Conservation (phyloP, 1,140 invertebrate species). For the Thaumatotibia leucotreta region DNA sequence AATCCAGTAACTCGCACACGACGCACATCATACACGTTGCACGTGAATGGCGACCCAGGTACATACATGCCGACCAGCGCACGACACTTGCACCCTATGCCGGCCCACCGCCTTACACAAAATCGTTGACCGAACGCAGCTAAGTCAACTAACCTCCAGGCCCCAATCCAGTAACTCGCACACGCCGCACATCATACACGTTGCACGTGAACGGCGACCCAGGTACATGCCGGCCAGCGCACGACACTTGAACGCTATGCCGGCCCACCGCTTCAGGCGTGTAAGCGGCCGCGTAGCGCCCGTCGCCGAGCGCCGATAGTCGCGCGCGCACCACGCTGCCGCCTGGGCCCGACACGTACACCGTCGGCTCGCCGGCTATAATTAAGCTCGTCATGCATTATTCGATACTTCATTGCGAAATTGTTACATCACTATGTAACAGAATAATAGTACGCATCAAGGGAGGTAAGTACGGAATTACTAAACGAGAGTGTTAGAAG, state of each 20-base stretch:
- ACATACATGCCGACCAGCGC: slow-evolving; percentile 80
- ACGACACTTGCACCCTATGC: slow-evolving; percentile 88
- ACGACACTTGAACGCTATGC: slow-evolving; percentile 87
- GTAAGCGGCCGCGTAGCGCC: slow-evolving; percentile 84
- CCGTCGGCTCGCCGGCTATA: slow-evolving; percentile 78
- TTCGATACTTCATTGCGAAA: not conserved
- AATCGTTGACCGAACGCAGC: too few species aligned
- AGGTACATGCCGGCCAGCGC: slow-evolving; percentile 78
- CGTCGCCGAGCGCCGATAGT: slow-evolving; percentile 78
- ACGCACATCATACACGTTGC: too few species aligned
- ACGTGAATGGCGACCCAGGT: too few species aligned
- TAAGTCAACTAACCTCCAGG: slow-evolving; percentile 48
- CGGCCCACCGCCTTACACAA: slow-evolving; percentile 91
- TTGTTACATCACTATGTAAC: too few species aligned
- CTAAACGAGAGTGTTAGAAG: too few species aligned
- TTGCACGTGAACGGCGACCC: slow-evolving; percentile 96
- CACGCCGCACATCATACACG: slow-evolving; percentile 92
- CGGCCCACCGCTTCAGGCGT: slow-evolving; percentile 90
- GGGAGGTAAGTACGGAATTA: too few species aligned
- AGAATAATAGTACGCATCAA: too few species aligned
- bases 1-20: too few species aligned
- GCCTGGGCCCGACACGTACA: slow-evolving; percentile 87
- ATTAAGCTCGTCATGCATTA: slow-evolving; percentile 19
- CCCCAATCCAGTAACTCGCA: slow-evolving; percentile 86
- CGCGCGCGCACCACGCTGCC: slow-evolving; percentile 84